Conservation (phyloP, 2,888 invertebrate species). For the Drosophila crucigera region DNA sequence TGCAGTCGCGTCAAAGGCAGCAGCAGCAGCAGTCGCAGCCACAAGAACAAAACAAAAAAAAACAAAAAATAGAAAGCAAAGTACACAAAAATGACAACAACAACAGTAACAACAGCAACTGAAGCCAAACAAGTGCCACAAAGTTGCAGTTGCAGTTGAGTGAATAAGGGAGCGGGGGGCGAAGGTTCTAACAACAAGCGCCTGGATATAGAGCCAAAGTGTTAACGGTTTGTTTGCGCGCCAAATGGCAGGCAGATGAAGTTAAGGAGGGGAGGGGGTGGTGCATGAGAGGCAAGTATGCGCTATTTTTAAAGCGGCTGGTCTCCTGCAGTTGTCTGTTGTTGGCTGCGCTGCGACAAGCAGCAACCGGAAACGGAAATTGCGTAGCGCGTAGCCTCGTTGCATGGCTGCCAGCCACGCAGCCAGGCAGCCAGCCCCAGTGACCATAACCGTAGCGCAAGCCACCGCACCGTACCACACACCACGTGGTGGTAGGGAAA, state of each 20-base stretch:
- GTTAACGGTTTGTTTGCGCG: slow-evolving; percentile 79
- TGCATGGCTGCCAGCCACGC: slow-evolving; percentile 41
- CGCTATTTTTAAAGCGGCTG: slow-evolving; percentile 43
- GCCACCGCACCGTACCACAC: slow-evolving; percentile 21
- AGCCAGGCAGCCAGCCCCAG: slow-evolving; percentile 33
- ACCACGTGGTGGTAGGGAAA: background rate
- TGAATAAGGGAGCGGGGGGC: slow-evolving; percentile 20
- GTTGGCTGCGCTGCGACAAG: slow-evolving; percentile 50
- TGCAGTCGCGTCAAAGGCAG: slow-evolving; percentile 70
- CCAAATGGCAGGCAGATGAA: slow-evolving; percentile 55
- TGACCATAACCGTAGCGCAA: slow-evolving; percentile 62
- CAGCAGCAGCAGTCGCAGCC: slow-evolving; percentile 5
- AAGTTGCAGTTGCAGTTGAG: slow-evolving; percentile 66
- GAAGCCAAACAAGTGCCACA: slow-evolving; percentile 71
- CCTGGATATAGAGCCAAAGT: slow-evolving; percentile 62
- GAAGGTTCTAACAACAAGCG: slow-evolving; percentile 10
- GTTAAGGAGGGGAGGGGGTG: background rate
- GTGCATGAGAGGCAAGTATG: slow-evolving; percentile 12
- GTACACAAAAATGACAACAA: slow-evolving; percentile 14
- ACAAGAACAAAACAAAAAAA: slow-evolving; percentile 21
- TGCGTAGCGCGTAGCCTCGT: slow-evolving; percentile 69
- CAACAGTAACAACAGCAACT: slow-evolving; percentile 31
- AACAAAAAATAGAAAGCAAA: slow-evolving; percentile 8
- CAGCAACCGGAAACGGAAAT: slow-evolving; percentile 78
- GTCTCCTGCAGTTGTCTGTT: slow-evolving; percentile 60